Evolutionary conservation across 2,113 vertebrate genomes (phyloP).

Genomic region (Physeter macrocephalus): DNA sequence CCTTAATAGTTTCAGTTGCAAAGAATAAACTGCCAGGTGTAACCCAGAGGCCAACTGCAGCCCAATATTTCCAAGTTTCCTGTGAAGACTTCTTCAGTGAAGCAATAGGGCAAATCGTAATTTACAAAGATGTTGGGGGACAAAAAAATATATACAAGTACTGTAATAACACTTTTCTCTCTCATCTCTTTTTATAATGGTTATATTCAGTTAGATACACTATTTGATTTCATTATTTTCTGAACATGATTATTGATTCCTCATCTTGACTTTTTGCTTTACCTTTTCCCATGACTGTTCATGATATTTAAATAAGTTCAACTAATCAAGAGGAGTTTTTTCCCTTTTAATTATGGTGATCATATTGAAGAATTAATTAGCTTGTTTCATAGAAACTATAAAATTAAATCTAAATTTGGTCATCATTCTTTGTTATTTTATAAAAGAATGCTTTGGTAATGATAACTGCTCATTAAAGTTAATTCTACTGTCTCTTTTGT

Average conservation of each 20-base stretch:
- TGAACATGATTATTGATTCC: background rate
- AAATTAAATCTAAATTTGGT: conserved; percentile 15
- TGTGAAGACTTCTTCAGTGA: background rate
- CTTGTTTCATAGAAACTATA: background rate
- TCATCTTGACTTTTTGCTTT: conserved; percentile 14
- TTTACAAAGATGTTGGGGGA: background rate
- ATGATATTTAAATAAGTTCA: conserved; percentile 37
- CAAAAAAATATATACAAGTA: background rate
- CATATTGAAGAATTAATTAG: conserved; percentile 12
- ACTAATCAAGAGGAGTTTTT: background rate
- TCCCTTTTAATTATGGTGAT: conserved; percentile 23
- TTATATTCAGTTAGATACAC: background rate
- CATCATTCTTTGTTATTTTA: conserved; percentile 19
- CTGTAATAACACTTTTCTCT: background rate
- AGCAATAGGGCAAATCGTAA: background rate
- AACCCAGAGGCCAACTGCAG: background rate
- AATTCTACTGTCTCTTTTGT: background rate
- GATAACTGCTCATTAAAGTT: background rate
- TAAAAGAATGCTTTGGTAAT: background rate
- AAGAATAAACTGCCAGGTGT: background rate
- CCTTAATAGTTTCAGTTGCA: background rate
- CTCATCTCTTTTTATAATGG: background rate
- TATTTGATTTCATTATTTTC: background rate
- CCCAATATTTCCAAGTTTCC: background rate
- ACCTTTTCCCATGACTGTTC: background rate